phyloP scores from a whole-genome alignment of 23 tunicate genomes.

The Styela clava region DNA sequence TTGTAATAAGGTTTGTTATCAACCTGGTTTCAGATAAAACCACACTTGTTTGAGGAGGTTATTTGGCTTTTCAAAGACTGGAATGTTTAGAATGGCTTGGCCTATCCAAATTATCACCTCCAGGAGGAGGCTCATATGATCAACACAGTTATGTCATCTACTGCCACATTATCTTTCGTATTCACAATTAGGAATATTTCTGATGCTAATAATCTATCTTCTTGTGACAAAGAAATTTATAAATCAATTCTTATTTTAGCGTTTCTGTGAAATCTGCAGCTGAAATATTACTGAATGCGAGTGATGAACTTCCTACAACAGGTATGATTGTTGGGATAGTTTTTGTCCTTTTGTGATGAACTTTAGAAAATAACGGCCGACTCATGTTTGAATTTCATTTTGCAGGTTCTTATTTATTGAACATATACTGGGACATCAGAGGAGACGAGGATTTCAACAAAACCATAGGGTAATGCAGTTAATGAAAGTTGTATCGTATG shows the following conservation, averaged over 20 bases:
- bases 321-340: background rate
- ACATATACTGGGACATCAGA: background rate
- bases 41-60: background rate
- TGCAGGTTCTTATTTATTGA: slow-evolving; percentile 9
- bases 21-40: background rate
- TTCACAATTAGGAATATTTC: no score
- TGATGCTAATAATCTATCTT: background rate
- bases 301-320: background rate
- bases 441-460: background rate
- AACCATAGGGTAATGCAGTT: background rate
- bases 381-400: background rate
- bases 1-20: background rate
- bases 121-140: no score
- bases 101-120: no score
- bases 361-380: background rate
- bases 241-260: background rate
- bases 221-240: background rate
- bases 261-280: background rate
- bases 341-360: background rate
- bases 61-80: background rate
- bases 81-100: background rate
- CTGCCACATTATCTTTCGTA: no score
- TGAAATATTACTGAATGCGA: background rate
- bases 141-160: background rate
- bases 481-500: background rate